These are phyloP conservation scores for Sylvicola cinctus DNA, from an alignment of 2,888 invertebrate species.

Conservation along the genomic window DNA sequence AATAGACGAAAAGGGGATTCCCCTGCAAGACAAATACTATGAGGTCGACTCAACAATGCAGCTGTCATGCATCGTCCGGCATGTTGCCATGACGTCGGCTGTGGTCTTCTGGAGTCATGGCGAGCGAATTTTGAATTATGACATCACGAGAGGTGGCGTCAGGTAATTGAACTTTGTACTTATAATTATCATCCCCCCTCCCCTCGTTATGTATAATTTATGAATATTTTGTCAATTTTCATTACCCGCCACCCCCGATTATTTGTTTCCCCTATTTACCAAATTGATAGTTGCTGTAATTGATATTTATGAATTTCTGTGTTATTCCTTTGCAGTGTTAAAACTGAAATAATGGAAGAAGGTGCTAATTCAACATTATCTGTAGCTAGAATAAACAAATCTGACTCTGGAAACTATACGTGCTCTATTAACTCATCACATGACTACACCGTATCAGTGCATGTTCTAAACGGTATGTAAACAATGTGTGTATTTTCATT, in stretches of 20 bases:
- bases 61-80: slow-evolving; percentile 31
- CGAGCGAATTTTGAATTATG: slow-evolving; percentile 29
- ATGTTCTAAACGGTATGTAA: slow-evolving; percentile 30
- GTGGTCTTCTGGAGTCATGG: slow-evolving; percentile 32
- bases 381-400: slow-evolving; percentile 29
- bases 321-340: too few relatives aligned
- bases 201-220: too few relatives aligned
- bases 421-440: slow-evolving; percentile 29
- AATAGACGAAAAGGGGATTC: slow-evolving; percentile 30
- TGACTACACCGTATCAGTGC: slow-evolving; percentile 29
- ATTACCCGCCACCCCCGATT: not conserved
- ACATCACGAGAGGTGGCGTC: slow-evolving; percentile 30
- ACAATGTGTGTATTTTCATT: not conserved
- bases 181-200: too few relatives aligned
- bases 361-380: slow-evolving; percentile 30
- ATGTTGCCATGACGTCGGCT: slow-evolving; percentile 29
- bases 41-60: slow-evolving; percentile 34
- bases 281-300: not conserved
- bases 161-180: slow-evolving; percentile 18
- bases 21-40: slow-evolving; percentile 31
- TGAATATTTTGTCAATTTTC: too few relatives aligned
- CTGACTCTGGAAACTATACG: slow-evolving; percentile 32
- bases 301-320: too few relatives aligned
- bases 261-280: not conserved
- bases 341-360: slow-evolving; percentile 31